Evolutionary conservation across 2,113 vertebrate genomes (phyloP).

Genomic region (Hypanus sabinus): DNA sequence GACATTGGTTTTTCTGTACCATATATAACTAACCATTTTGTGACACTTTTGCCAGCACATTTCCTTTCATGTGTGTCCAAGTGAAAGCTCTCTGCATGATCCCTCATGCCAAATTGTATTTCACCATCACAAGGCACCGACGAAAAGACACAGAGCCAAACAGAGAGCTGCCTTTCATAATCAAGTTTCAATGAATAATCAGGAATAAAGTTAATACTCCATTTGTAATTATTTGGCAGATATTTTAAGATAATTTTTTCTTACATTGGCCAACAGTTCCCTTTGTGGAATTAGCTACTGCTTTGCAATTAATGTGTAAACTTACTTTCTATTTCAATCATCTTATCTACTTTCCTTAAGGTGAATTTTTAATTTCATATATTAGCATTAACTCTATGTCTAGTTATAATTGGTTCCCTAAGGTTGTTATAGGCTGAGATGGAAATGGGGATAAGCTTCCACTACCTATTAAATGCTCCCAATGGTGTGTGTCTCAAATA

Average conservation of each 20-base stretch:
- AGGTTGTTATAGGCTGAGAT: too few relatives aligned
- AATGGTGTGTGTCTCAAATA: too few relatives aligned
- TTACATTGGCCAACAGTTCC: not conserved
- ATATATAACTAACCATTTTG: not conserved
- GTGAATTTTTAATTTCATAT: not conserved
- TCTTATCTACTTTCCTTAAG: not conserved
- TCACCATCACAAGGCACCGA: not conserved
- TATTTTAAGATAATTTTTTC: not conserved
- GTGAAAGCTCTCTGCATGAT: not conserved
- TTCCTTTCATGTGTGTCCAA: not conserved
- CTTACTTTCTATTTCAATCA: not conserved
- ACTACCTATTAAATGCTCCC: too few relatives aligned
- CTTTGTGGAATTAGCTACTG: not conserved
- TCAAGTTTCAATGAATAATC: slow-evolving; percentile 36
- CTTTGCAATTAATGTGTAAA: not conserved
- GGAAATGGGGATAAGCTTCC: too few relatives aligned
- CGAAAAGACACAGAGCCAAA: not conserved
- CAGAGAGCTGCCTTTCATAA: slow-evolving; percentile 18
- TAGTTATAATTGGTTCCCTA: not conserved
- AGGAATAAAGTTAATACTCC: not conserved
- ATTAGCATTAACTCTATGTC: not conserved
- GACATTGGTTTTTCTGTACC: not conserved
- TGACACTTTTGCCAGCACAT: not conserved
- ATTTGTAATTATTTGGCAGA: slow-evolving; percentile 24
- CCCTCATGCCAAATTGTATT: not conserved